Evolutionary conservation across 2,888 invertebrate genomes (phyloP), one percentile per base, ranked within the genome.

Genomic region (Dasysyrphus tricinctus): DNA sequence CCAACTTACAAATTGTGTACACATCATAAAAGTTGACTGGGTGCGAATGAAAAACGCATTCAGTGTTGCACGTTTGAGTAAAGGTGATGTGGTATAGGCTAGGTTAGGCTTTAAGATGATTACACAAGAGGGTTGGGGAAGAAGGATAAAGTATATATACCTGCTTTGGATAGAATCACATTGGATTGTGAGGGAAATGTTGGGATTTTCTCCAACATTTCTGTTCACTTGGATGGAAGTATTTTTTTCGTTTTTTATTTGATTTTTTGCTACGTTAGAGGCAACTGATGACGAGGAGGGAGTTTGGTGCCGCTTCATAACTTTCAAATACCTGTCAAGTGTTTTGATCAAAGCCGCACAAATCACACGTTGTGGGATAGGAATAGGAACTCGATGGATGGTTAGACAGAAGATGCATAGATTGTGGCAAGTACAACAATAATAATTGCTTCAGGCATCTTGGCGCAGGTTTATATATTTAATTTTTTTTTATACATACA

Each of bases 11-110:
- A 86, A 86, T 86, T 78, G 82, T 82, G 81, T 49, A 79, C 86
- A 86, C 86, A 78, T 86, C 81, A 82, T 86, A 86, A 86, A 80
- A 81, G 77, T 78, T 76, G 80, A 77, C 84, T 81, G 81, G 85
- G 81, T 81, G 85, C 81, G 70, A 81, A 74, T 69, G 81, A 77
- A 75, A 77, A 80, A 80, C 80, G 77, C 77, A 80, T 75, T 83
- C 70, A 63, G 29, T 70, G 57, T 65, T 67, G 80, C 42, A 51
- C 69, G 34, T 56, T 47, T 65, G 49, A 32, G 44, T 65, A 37
- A 37, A 72, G 51, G 54, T 44, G 69, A 76, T 47, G 75, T 24
- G 24, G 24, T 24, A 7, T 19, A 37, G 16, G 39, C 39, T 29
- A 29, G 16, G 39, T 12, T 29, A 29, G 61, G 61, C 44, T 47